Evolutionary conservation across 2,797 vertebrate species (phyloP), one percentile per base, ranked within the genome.

Genomic region (Artibeus lituratus): DNA sequence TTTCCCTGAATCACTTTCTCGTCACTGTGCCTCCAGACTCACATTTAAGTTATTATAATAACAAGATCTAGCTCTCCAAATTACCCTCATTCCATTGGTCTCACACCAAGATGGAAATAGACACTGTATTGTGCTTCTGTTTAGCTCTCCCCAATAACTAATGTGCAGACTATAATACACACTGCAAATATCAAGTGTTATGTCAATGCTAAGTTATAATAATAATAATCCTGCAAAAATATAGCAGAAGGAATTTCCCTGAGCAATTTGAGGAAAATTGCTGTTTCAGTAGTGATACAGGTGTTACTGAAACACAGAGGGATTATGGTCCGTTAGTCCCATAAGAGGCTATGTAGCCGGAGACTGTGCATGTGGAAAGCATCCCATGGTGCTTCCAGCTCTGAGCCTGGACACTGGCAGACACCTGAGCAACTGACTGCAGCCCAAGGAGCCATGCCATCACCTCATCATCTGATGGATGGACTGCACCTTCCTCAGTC

Each of bases 121-220:
- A 57, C 29, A 57, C 91, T 70, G 77, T 59, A 59, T 91, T 89
- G 67, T 95, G 80, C 55, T 83, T 37, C 90, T 96, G 80, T 90
- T 93, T 65, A 90, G 94, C 92, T 77, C 94, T 92, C 92, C 70
- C 90, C 95, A 70, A 97, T 97, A 95, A 88, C 95, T 94, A 96
- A 97, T 89, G 91, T 18, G 55, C 87, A 84, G 82, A 39, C 86
- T 78, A 18, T 89, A 91, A 92, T 93, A 51, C 76, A 51, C 47
- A 49, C 82, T 3, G 74, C 90, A 95, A 92, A 82, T 91, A 94
- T 90, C 96, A 97, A 97, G 85, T 73, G 95, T 84, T 96, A 95
- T 96, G 91, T 97, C 97, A 97, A 49, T 96, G 95, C 92, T 87
- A 92, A 96, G 80, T 91, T 88, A 87, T 97, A 97, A 97, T 97